phyloP scores from a whole-genome alignment of 2,888 invertebrate species.

The Scaptomyza parva region DNA sequence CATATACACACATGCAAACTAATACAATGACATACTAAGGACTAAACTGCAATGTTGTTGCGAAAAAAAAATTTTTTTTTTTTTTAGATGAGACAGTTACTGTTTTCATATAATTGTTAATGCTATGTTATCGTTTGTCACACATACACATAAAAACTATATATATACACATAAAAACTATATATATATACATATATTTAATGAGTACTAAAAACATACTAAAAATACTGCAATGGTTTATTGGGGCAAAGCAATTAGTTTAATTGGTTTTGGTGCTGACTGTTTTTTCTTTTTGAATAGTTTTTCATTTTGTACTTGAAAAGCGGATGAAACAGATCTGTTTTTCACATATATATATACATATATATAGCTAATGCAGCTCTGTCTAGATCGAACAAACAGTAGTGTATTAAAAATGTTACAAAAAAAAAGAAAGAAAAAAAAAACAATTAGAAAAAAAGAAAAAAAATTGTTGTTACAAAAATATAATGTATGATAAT shows the following conservation, averaged over 20 bases:
- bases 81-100: conserved; percentile 44
- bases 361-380: conserved; percentile 10
- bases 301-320: conserved; percentile 21
- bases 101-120: conserved; percentile 56
- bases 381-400: conserved; percentile 17
- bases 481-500: conserved; percentile 18
- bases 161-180: conserved; percentile 1
- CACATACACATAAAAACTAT: conserved; percentile 7
- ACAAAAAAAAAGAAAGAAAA: not conserved
- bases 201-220: conserved; percentile 2
- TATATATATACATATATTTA: not conserved
- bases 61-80: conserved; percentile 5
- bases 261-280: conserved; percentile 45
- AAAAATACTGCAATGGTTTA: conserved; percentile 32
- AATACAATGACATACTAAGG: conserved; percentile 17
- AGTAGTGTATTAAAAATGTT: conserved; percentile 35
- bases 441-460: conserved; percentile 2
- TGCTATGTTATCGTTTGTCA: conserved; percentile 28
- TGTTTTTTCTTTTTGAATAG: too few relatives aligned
- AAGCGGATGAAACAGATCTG: conserved; percentile 1
- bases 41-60: conserved; percentile 46
- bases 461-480: conserved; percentile 31
- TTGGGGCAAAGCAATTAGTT: conserved; percentile 32
- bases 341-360: too few relatives aligned
- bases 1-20: conserved; percentile 20